These are phyloP conservation scores for Seriola dumerili DNA, from an alignment of 2,113 vertebrate genomes.

Conservation along the genomic window DNA sequence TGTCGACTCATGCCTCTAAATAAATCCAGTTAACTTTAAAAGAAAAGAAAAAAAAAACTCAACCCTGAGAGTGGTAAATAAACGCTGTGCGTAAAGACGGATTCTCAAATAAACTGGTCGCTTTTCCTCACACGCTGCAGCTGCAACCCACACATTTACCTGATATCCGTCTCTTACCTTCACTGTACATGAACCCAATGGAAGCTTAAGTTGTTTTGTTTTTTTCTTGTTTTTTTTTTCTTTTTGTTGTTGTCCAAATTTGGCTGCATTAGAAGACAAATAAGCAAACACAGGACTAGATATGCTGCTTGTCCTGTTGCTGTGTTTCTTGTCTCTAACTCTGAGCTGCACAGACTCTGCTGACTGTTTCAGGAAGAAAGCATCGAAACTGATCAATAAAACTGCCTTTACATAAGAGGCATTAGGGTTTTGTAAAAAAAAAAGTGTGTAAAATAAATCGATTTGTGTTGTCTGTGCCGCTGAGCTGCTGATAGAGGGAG, in stretches of 20 bases:
- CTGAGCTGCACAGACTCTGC: slow-evolving; percentile 34
- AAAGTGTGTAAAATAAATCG: slow-evolving; percentile 44
- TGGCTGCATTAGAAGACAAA: slow-evolving; percentile 20
- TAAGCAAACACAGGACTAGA: neutral
- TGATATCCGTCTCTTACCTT: slow-evolving; percentile 34
- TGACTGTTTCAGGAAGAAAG: slow-evolving; percentile 46
- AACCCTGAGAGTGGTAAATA: neutral
- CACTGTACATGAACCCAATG: slow-evolving; percentile 11
- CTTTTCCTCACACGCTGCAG: slow-evolving; percentile 23
- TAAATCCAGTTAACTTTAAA: neutral
- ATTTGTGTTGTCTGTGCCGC: slow-evolving; percentile 43
- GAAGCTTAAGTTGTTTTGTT: neutral
- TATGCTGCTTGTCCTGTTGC: slow-evolving; percentile 70
- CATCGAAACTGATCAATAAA: slow-evolving; percentile 30
- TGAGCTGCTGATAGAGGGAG: slow-evolving; percentile 85
- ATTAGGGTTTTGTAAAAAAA: neutral
- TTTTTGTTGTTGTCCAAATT: slow-evolving; percentile 6
- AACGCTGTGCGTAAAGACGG: slow-evolving; percentile 60
- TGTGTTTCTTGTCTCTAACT: slow-evolving; percentile 54
- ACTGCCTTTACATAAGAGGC: slow-evolving; percentile 22
- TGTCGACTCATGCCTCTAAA: neutral
- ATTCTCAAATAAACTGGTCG: slow-evolving; percentile 14
- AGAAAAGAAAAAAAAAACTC: neutral
- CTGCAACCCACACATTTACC: slow-evolving; percentile 3
- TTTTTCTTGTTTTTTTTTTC: neutral